Evolutionary conservation across 2,113 vertebrate species (phyloP).

Genomic region (Anser cygnoides): DNA sequence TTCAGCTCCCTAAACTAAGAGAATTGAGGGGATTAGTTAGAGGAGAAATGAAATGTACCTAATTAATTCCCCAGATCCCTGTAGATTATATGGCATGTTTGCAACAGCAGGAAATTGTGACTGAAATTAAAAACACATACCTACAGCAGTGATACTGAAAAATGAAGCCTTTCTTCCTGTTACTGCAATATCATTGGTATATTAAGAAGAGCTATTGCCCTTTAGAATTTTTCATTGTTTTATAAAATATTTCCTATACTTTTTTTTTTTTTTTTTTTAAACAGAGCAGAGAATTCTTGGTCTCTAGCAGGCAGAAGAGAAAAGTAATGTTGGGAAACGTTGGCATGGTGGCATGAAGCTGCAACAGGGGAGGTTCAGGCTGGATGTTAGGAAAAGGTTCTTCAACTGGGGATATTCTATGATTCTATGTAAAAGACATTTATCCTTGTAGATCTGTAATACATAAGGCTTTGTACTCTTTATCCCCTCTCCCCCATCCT

Average conservation of each 20-base stretch:
- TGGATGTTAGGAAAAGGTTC: background rate
- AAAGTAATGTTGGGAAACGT: background rate
- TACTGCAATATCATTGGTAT: background rate
- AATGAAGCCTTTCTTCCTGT: background rate
- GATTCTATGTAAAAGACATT: background rate
- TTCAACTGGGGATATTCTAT: no score
- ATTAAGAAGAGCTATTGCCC: background rate
- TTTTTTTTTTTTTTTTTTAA: background rate
- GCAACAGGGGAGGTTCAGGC: background rate
- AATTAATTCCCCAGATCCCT: slow-evolving; percentile 74
- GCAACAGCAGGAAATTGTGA: slow-evolving; percentile 57
- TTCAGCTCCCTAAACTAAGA: slow-evolving; percentile 61
- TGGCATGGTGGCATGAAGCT: background rate
- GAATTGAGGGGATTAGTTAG: slow-evolving; percentile 63
- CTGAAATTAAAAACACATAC: slow-evolving; percentile 62
- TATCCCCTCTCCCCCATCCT: background rate
- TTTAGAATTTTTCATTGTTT: background rate
- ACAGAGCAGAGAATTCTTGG: background rate
- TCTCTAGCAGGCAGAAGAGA: background rate
- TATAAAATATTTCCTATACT: background rate
- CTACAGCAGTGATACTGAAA: slow-evolving; percentile 3
- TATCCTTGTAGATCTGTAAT: background rate
- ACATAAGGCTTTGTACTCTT: background rate
- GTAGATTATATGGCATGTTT: slow-evolving; percentile 55
- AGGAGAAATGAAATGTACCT: slow-evolving; percentile 63